Percentiles rank a stretch among this genome's conserved stretches.
Conservation (phyloP, 2,888 invertebrate genomes). For the Merodon equestris region DNA sequence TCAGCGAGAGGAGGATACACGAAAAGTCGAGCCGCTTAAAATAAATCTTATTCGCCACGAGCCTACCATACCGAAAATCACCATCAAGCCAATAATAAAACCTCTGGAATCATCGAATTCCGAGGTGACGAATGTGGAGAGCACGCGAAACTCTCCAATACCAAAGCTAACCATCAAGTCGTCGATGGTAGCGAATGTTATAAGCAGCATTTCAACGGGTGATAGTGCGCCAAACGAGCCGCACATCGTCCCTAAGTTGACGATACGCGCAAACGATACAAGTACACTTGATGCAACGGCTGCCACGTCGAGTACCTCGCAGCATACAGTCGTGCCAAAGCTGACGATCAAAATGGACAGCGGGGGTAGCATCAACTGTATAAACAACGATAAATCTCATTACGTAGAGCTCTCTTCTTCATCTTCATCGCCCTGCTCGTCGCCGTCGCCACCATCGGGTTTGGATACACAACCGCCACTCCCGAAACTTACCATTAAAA, state of each 20-base stretch:
- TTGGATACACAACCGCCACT: conserved; percentile 76
- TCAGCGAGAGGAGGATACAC: conserved; percentile 71
- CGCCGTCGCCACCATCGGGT: conserved; percentile 63
- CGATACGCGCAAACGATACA: conserved; percentile 73
- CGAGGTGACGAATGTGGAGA: conserved; percentile 57
- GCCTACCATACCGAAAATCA: conserved; percentile 73
- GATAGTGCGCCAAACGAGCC: conserved; percentile 70
- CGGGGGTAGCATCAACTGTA: conserved; percentile 68
- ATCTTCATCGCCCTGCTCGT: conserved; percentile 64
- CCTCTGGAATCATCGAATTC: conserved; percentile 73
- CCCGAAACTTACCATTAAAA: conserved; percentile 82
- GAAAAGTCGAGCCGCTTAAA: conserved; percentile 79
- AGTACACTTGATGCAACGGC: conserved; percentile 74
- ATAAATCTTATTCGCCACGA: conserved; percentile 75
- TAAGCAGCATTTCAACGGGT: conserved; percentile 25
- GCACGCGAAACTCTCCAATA: conserved; percentile 65
- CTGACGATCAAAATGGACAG: conserved; percentile 77
- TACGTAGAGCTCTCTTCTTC: conserved; percentile 56
- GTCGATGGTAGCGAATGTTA: conserved; percentile 44
- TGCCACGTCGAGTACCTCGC: conserved; percentile 71
- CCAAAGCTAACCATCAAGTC: conserved; percentile 72
- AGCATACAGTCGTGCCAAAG: conserved; percentile 75
- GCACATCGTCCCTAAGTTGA: conserved; percentile 78
- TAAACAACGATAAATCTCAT: conserved; percentile 54
- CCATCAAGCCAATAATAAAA: conserved; percentile 74